phyloP scores from a whole-genome alignment of 2,797 vertebrate genomes.

The Caiman crocodilus region DNA sequence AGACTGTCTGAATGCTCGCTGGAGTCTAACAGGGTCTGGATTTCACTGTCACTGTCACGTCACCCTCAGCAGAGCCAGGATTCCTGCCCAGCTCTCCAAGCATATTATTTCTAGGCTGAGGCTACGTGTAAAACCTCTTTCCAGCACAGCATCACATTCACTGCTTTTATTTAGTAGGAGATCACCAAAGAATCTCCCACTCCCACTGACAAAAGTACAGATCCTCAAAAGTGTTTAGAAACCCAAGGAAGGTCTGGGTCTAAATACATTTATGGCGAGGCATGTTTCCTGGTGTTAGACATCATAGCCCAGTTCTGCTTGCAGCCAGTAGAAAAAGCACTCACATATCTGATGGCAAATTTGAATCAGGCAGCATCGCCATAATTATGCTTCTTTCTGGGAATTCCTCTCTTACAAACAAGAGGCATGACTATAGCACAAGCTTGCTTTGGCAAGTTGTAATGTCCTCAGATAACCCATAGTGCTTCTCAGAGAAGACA shows the following conservation, averaged over 20 bases:
- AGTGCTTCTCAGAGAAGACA: too few species aligned
- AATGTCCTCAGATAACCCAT: too few species aligned
- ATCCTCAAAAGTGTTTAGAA: too few species aligned
- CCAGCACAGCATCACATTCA: not conserved
- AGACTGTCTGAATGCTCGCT: not conserved
- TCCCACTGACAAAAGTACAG: not conserved
- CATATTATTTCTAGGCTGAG: not conserved
- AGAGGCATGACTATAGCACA: too few species aligned
- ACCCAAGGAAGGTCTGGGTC: too few species aligned
- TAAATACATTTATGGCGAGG: too few species aligned
- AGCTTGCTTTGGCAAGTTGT: too few species aligned
- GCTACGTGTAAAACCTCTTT: not conserved
- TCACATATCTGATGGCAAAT: not conserved
- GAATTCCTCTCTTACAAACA: not conserved
- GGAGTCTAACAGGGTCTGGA: not conserved
- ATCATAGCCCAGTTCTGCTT: not conserved
- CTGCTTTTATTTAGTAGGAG: not conserved
- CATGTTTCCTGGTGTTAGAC: not conserved
- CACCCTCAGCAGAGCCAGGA: not conserved
- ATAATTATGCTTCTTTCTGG: not conserved
- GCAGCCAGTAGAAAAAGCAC: not conserved
- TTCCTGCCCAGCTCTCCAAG: not conserved
- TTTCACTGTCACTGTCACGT: too few species aligned
- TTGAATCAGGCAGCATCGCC: not conserved
- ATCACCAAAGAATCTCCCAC: not conserved